Evolutionary conservation across 1,140 invertebrate species (phyloP), one percentile per base, ranked within the genome.

Genomic region (Hylaeus anthracinus): DNA sequence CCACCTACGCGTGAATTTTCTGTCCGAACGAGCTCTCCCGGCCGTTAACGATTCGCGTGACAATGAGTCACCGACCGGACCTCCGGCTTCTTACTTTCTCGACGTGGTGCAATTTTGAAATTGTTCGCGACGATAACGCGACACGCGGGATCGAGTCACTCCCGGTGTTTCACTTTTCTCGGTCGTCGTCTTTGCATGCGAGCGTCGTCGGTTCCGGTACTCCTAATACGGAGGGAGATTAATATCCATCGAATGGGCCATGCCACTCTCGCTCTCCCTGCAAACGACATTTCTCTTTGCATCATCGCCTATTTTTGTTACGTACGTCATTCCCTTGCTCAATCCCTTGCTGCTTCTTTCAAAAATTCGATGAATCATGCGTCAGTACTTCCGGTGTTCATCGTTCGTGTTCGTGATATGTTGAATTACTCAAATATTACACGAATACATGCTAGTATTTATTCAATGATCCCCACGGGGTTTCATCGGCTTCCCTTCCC

Each of bases 1-100:
- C 90, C 89, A 83, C 90, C 90, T 83, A 90, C 90, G 86, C 87
- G 82, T 75, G 63, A 85, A 88, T 87, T 83, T 86, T 89, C 83
- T 81, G 78, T 79, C 69, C 63, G 41, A 45, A 14, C 26, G 55
- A 55, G 53, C 39, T 51, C 43, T 41, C 48, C 51, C 77, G 41
- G 51, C 69, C n/a, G 10, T 53, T 48, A 56, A 77, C 66, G 69
- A 81, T 72, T 86, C 81, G 71, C 85, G 81, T 81, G 86, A 86
- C 86, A 85, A 87, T 87, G 80, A 88, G 72, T 88, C 72, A 88
- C 70, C 26, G 51, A 39, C 58, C 75, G 86, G 79, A 86, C 74
- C 81, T 83, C 51, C 63, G 69, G 39, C n/a, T 56, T 14, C 51
- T 58, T 6, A 37, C 77, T 80, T 80, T 80, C 78, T 60, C 72